Conservation (phyloP, 2,888 invertebrate genomes). For the Acanthococcus lagerstroemiae region DNA sequence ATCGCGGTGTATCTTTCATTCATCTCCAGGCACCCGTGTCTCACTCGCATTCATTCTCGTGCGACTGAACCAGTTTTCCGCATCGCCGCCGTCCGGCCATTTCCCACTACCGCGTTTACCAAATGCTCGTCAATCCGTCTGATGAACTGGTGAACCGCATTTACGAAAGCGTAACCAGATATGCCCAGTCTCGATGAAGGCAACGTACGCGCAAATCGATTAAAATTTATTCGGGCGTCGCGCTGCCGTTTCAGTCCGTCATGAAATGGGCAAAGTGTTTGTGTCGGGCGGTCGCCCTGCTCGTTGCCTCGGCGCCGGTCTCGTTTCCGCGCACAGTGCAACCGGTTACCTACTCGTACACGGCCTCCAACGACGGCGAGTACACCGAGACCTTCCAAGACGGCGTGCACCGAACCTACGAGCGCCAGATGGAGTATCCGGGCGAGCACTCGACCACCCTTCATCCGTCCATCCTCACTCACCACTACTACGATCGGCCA, state of each 20-base stretch:
- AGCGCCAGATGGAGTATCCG: neutral
- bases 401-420: neutral
- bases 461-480: slow-evolving; percentile 3
- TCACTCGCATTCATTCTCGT: too few relatives aligned
- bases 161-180: neutral
- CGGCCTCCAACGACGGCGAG: neutral
- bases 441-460: neutral
- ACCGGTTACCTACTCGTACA: neutral
- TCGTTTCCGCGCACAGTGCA: neutral
- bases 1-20: too few relatives aligned
- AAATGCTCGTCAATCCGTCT: too few relatives aligned
- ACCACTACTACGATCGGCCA: slow-evolving; percentile 4
- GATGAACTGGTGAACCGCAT: neutral
- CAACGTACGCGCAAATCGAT: neutral
- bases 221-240: neutral
- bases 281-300: neutral
- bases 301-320: neutral
- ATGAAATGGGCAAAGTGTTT: neutral
- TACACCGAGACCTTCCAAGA: neutral
- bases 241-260: neutral
- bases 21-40: too few relatives aligned
- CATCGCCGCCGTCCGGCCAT: too few relatives aligned
- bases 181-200: neutral
- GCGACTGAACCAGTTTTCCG: too few relatives aligned
- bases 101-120: too few relatives aligned